Evolutionary conservation across 2,888 invertebrate genomes (phyloP).

Genomic region (Cosmia pyralina): DNA sequence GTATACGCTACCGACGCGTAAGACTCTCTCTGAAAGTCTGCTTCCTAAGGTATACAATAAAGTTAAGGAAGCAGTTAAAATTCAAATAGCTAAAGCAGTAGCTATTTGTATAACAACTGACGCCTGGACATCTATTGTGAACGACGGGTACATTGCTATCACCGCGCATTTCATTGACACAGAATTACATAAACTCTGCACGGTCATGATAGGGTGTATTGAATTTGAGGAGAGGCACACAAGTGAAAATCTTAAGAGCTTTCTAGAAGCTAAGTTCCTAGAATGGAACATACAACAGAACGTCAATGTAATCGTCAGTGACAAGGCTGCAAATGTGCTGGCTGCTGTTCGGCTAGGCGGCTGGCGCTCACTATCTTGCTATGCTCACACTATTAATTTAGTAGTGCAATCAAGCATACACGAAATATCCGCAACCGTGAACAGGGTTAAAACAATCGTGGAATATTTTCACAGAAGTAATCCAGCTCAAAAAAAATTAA

Average conservation of each 20-base stretch:
- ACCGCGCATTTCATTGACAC: slow-evolving; percentile 33
- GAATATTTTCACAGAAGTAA: slow-evolving; percentile 56
- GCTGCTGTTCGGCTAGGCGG: slow-evolving; percentile 8
- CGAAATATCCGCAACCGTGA: slow-evolving; percentile 32
- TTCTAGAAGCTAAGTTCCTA: slow-evolving; percentile 14
- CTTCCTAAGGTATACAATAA: not conserved
- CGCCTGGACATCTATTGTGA: slow-evolving; percentile 22
- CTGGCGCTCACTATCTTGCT: slow-evolving; percentile 40
- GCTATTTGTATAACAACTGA: slow-evolving; percentile 42
- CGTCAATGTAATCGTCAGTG: slow-evolving; percentile 12
- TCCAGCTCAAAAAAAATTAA: slow-evolving; percentile 5
- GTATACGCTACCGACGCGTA: not conserved
- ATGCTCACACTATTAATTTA: slow-evolving; percentile 33
- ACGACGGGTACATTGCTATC: slow-evolving; percentile 29
- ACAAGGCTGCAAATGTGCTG: slow-evolving; percentile 9
- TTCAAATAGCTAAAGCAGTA: slow-evolving; percentile 31
- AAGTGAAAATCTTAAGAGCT: slow-evolving; percentile 3
- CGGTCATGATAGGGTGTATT: slow-evolving; percentile 44
- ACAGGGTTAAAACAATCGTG: slow-evolving; percentile 24
- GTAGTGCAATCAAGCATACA: slow-evolving; percentile 21
- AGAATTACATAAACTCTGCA: slow-evolving; percentile 15
- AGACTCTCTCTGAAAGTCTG: not conserved
- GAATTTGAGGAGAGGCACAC: slow-evolving; percentile 43
- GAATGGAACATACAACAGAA: no score
- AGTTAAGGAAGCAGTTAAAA: not conserved